Evolutionary conservation across 2,797 vertebrate species (phyloP), one percentile per base, ranked within the genome.

Genomic region (Molothrus ater): DNA sequence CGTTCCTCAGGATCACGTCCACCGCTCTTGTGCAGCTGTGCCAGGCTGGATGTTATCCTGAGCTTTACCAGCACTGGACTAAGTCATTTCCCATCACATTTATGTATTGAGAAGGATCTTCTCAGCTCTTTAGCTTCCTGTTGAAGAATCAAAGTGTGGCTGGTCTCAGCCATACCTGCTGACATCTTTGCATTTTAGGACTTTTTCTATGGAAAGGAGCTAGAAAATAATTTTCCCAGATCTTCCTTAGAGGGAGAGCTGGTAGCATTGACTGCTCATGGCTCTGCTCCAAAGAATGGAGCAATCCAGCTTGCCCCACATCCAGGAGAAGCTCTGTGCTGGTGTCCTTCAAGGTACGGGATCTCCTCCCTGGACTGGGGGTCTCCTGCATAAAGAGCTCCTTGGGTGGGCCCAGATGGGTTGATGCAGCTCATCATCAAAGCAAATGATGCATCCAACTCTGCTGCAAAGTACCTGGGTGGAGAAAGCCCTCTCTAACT

Each of bases 401-500:
- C 59, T 56, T 48, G 36, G 32, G 48, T 29, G 32, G 54, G 16
- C 9, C 12, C 45, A 48, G 48, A 24, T 1, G 4, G 24, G 19
- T 70, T 47, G 59, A 8, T 26, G 38, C 25, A 36, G n/a, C 14
- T 36, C 43, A 42, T 16, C 57, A 24, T 34, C 80, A 66, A 86
- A 86, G 24, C 2, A 10, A 24, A 60, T 0, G 15, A 5, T 71
- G 51, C 24, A 34, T 22, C 29, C 76, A 48, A 3, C 42, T 60
- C 76, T 1, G 0, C 54, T 64, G 48, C 9, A 6, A 36, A n/a
- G 59, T 0, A 1, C 51, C n/a, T 0, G 12, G 43, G 36, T 22
- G 36, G 45, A 71, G 57, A 78, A 84, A 71, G 21, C 10, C 24
- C 43, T 86, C 42, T 86, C 11, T 79, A 70, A 70, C 73, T 74